Conservation (phyloP, 2,113 vertebrate species). For the Gadus chalcogrammus region DNA sequence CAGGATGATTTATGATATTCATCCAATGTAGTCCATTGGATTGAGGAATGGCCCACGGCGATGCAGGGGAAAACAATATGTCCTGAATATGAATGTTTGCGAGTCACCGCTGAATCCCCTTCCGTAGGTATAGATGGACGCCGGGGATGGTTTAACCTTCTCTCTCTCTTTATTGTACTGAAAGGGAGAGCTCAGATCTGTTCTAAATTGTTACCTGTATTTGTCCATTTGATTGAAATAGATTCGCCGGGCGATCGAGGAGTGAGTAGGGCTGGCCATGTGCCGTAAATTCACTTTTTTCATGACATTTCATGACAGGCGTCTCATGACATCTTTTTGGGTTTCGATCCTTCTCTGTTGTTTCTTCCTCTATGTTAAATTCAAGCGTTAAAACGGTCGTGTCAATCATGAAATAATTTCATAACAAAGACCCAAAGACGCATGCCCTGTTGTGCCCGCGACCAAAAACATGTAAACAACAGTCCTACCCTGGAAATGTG, state of each 20-base stretch:
- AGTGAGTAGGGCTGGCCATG: constrained; percentile 5
- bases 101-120: constrained; percentile 17
- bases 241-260: background rate
- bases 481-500: too few relatives aligned
- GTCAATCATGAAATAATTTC: background rate
- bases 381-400: too few relatives aligned
- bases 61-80: constrained; percentile 52
- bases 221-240: background rate
- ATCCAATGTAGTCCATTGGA: constrained; percentile 52
- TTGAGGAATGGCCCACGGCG: constrained; percentile 46
- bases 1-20: constrained; percentile 64
- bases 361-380: constrained; percentile 12
- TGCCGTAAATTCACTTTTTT: background rate
- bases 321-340: too few relatives aligned
- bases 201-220: background rate
- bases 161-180: constrained; percentile 15
- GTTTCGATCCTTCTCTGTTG: background rate
- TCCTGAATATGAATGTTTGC: constrained; percentile 55
- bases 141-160: constrained; percentile 14
- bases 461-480: background rate
- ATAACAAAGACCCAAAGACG: background rate
- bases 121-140: constrained; percentile 1
- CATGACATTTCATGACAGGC: background rate
- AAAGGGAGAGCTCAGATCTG: background rate
- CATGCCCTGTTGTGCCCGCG: background rate